Conservation (phyloP, 2,888 invertebrate genomes). For the Fabriciana adippe region DNA sequence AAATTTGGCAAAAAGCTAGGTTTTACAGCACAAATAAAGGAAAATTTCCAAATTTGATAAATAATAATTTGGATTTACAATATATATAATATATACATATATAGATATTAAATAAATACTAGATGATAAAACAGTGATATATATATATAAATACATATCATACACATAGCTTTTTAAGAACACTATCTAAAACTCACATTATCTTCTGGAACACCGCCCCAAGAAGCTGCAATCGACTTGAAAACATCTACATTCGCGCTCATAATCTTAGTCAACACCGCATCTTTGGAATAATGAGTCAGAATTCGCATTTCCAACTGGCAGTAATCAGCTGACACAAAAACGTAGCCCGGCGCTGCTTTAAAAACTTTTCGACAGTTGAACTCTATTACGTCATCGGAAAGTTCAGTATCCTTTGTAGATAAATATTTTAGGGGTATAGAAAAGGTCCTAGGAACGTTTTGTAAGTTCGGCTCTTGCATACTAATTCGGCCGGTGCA, state of each 20-base stretch:
- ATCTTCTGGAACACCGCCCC: conserved; percentile 86
- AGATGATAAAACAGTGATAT: too few species aligned
- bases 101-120: too few species aligned
- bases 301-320: conserved; percentile 97
- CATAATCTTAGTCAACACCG: conserved; percentile 85
- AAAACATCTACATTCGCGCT: conserved; percentile 89
- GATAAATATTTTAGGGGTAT: conserved; percentile 70
- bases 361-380: conserved; percentile 88
- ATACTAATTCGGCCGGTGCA: conserved; percentile 93
- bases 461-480: conserved; percentile 96
- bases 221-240: conserved; percentile 91
- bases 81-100: too few species aligned
- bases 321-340: conserved; percentile 97
- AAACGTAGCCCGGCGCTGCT: conserved; percentile 80
- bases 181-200: conserved; percentile 69
- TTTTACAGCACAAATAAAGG: too few species aligned
- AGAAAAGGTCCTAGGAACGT: conserved; percentile 92
- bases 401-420: conserved; percentile 44
- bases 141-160: neutral
- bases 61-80: too few species aligned
- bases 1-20: too few species aligned
- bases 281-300: conserved; percentile 93
- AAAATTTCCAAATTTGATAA: too few species aligned
- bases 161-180: conserved; percentile 18
- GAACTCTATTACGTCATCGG: conserved; percentile 70